These are phyloP conservation scores for Drosophila cardini DNA, from an alignment of 1,140 invertebrate species.

Conservation along the genomic window DNA sequence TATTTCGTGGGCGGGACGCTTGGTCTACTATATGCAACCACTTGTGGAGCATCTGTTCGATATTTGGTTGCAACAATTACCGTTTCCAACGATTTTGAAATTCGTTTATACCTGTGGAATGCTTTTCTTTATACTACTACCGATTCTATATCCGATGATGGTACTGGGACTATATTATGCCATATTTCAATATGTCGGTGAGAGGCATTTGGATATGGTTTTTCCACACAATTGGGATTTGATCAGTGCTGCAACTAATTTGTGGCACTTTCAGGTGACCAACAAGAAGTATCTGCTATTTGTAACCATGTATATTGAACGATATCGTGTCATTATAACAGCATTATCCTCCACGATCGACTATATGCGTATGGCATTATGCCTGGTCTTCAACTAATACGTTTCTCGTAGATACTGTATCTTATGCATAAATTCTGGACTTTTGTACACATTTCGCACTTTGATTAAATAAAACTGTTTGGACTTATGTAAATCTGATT, in stretches of 20 bases:
- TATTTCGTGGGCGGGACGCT: conserved; percentile 42
- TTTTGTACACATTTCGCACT: too few species aligned
- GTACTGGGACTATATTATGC: conserved; percentile 56
- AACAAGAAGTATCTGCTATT: conserved; percentile 62
- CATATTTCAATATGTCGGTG: conserved; percentile 53
- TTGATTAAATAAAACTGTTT: too few species aligned
- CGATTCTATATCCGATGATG: conserved; percentile 54
- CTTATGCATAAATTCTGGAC: too few species aligned
- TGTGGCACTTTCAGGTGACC: conserved; percentile 60
- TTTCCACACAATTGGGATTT: conserved; percentile 44
- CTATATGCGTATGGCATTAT: conserved; percentile 68
- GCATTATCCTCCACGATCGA: conserved; percentile 68
- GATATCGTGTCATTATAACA: conserved; percentile 64
- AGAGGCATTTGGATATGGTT: conserved; percentile 34
- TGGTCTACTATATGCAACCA: conserved; percentile 72
- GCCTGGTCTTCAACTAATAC: conserved; percentile 48
- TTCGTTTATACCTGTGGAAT: conserved; percentile 48
- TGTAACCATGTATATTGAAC: conserved; percentile 66
- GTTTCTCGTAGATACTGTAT: background rate
- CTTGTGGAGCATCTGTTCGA: conserved; percentile 56
- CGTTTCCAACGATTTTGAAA: conserved; percentile 68
- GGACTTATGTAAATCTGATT: too few species aligned
- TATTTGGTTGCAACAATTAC: conserved; percentile 67
- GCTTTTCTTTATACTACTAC: conserved; percentile 62
- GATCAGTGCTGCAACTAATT: conserved; percentile 19